Evolutionary conservation across 2,113 vertebrate species (phyloP).

Genomic region (Oncorhynchus keta): DNA sequence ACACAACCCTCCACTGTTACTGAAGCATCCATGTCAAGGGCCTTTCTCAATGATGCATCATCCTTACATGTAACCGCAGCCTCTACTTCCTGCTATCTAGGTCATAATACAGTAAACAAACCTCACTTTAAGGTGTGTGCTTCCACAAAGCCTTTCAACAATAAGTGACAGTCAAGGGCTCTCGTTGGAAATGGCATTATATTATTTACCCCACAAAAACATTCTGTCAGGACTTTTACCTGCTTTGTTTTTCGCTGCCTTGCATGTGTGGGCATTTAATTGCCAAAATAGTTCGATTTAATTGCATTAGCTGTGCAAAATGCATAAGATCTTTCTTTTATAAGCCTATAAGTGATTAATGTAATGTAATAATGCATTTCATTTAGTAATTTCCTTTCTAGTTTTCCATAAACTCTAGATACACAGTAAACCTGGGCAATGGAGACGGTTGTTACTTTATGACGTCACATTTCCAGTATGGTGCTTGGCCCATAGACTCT

Average conservation of each 20-base stretch:
- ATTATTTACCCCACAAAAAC: too few species aligned
- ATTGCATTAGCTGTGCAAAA: slow-evolving; percentile 34
- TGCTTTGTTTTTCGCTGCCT: slow-evolving; percentile 1
- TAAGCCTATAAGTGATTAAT: slow-evolving; percentile 9
- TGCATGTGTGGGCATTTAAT: slow-evolving; percentile 23
- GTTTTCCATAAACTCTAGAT: not conserved
- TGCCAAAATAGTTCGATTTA: slow-evolving; percentile 49
- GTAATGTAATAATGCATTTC: slow-evolving; percentile 7
- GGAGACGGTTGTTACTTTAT: not conserved
- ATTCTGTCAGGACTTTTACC: too few species aligned
- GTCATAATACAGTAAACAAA: too few species aligned
- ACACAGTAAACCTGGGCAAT: not conserved
- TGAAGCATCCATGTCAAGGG: too few species aligned
- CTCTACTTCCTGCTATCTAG: too few species aligned
- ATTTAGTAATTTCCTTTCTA: not conserved
- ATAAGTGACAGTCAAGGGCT: too few species aligned
- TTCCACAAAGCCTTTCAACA: too few species aligned
- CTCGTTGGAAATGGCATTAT: too few species aligned
- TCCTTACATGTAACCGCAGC: too few species aligned
- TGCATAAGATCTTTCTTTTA: slow-evolving; percentile 22
- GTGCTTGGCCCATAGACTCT: slow-evolving; percentile 1
- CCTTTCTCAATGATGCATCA: too few species aligned
- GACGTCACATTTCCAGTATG: not conserved
- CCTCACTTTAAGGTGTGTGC: too few species aligned
- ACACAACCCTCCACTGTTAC: not conserved